Conservation (phyloP, 2,797 vertebrate species). For the Acanthurus lineatus region DNA sequence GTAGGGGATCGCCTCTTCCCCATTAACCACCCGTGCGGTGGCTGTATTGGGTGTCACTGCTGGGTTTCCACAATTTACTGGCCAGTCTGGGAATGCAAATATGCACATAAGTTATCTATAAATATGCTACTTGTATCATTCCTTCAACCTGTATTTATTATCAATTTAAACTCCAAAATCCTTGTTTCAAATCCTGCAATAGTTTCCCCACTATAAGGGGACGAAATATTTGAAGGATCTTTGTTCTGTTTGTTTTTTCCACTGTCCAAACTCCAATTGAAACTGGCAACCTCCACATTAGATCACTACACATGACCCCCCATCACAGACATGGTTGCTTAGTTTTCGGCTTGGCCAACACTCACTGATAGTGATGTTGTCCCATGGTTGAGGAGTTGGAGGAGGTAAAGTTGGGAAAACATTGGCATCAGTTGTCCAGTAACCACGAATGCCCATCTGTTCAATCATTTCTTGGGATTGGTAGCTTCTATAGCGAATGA, state of each 20-base stretch:
- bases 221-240: background rate
- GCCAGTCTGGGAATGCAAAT: slow-evolving; percentile 76
- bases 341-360: background rate
- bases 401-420: slow-evolving; percentile 77
- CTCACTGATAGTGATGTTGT: slow-evolving; percentile 79
- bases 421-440: slow-evolving; percentile 81
- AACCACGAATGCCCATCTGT: slow-evolving; percentile 84
- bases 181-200: background rate
- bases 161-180: background rate
- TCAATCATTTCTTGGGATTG: slow-evolving; percentile 73
- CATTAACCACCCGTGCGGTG: slow-evolving; percentile 77
- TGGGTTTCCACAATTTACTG: slow-evolving; percentile 77
- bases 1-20: slow-evolving; percentile 75
- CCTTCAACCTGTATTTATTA: background rate
- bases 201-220: background rate
- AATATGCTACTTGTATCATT: background rate
- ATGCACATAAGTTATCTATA: background rate
- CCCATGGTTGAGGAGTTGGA: slow-evolving; percentile 78
- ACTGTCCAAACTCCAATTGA: background rate
- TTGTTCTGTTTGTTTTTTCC: no score
- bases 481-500: slow-evolving; percentile 75
- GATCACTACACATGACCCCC: background rate
- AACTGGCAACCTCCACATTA: background rate
- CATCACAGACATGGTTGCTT: background rate
- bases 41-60: slow-evolving; percentile 67